phyloP scores from a whole-genome alignment of 2,113 vertebrate species.

The Pseudorectes ferrugineus region DNA sequence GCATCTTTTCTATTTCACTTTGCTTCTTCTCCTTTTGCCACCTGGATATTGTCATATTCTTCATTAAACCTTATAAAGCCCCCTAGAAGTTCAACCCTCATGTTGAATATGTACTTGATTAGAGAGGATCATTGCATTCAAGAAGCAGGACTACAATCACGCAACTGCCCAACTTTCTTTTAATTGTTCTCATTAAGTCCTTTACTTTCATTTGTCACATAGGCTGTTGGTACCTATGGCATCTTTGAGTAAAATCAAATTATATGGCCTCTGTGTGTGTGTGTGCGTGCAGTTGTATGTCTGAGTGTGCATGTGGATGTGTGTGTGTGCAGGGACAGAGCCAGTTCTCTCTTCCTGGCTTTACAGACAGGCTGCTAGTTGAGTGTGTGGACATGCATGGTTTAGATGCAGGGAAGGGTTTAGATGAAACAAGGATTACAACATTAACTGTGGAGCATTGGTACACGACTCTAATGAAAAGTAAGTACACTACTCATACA shows the following conservation, averaged over 20 bases:
- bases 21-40: neutral
- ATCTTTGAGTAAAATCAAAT: neutral
- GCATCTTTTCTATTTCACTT: neutral
- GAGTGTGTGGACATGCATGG: neutral
- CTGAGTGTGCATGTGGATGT: neutral
- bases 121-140: neutral
- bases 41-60: neutral
- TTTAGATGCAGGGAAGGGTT: neutral
- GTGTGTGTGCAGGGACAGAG: neutral
- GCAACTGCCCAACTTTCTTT: neutral
- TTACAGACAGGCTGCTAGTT: neutral
- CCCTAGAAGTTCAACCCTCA: neutral
- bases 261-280: neutral
- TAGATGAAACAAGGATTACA: neutral
- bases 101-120: neutral
- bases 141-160: conserved; percentile 8
- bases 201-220: neutral
- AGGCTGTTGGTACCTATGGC: neutral
- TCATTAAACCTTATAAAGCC: neutral
- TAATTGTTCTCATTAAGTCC: neutral
- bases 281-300: neutral
- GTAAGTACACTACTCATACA: neutral
- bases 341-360: neutral
- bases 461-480: neutral
- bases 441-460: neutral